Evolutionary conservation across 2,888 invertebrate species (phyloP).

Genomic region (Pristionchus mayeri): DNA sequence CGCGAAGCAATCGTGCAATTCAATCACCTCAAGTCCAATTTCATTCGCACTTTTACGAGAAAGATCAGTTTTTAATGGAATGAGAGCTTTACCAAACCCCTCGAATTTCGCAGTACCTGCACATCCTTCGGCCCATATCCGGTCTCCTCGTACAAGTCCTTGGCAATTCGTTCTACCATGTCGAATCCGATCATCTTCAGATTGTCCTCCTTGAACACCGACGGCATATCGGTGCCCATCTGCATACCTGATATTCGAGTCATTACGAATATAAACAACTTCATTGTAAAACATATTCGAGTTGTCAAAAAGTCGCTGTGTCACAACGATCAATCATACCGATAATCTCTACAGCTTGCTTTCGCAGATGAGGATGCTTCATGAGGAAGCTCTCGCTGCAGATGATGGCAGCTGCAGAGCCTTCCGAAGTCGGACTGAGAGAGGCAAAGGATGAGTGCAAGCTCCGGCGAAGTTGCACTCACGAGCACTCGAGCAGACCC

Average conservation of each 20-base stretch:
- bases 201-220: constrained; percentile 86
- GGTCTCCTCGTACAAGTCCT: constrained; percentile 85
- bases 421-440: constrained; percentile 91
- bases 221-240: constrained; percentile 92
- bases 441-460: background rate
- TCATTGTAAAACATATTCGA: no score
- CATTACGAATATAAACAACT: no score
- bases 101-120: constrained; percentile 59
- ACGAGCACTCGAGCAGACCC: constrained; percentile 95
- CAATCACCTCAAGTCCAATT: constrained; percentile 80
- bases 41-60: no score
- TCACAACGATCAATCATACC: no score
- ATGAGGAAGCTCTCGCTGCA: constrained; percentile 91
- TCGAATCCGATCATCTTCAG: constrained; percentile 81
- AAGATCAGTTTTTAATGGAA: no score
- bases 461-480: constrained; percentile 52
- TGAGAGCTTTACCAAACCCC: no score
- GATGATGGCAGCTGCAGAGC: constrained; percentile 91
- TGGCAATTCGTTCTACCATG: constrained; percentile 78
- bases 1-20: constrained; percentile 98
- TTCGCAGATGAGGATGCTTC: constrained; percentile 85
- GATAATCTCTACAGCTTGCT: constrained; percentile 92
- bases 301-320: background rate
- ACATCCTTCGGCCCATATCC: constrained; percentile 78
- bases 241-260: constrained; percentile 83